These are phyloP conservation scores for Aethes cnicana DNA, from an alignment of 2,888 invertebrate species.

Conservation along the genomic window DNA sequence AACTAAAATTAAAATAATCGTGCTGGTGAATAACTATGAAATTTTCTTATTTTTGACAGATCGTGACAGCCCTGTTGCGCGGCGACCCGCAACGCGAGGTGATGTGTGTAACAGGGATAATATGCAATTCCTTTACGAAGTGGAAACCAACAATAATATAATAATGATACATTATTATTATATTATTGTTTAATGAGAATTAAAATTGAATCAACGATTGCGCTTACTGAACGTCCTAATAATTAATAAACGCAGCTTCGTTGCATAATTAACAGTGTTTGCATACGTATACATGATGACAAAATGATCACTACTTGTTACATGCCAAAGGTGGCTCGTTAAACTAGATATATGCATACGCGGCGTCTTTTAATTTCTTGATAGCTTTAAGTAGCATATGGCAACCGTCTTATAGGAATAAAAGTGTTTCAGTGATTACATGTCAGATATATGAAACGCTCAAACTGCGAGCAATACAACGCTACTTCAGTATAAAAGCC, in stretches of 20 bases:
- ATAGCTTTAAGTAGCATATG: conserved; percentile 46
- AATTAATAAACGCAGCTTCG: conserved; percentile 8
- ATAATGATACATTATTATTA: conserved; percentile 34
- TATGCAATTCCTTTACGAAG: conserved; percentile 39
- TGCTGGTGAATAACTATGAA: no score
- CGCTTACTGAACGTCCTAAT: conserved; percentile 9
- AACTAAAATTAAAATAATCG: no score
- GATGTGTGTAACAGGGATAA: conserved; percentile 37
- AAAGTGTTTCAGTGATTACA: conserved; percentile 8
- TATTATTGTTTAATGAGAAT: conserved; percentile 21
- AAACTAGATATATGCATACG: background rate
- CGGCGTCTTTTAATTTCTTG: conserved; percentile 6
- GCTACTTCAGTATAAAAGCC: background rate
- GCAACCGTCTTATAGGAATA: conserved; percentile 39
- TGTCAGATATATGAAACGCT: background rate
- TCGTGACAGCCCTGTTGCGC: conserved; percentile 39
- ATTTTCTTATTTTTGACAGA: no score
- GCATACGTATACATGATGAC: no score
- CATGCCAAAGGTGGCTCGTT: no score
- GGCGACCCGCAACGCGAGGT: conserved; percentile 11
- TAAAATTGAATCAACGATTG: conserved; percentile 25
- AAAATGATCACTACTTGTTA: no score
- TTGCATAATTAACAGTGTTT: background rate
- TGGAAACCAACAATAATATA: conserved; percentile 35
- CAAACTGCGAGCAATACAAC: background rate